Percentiles rank a stretch among this genome's conserved stretches.
Conservation (phyloP, 2,888 invertebrate genomes). For the Rhamnusium bicolor region DNA sequence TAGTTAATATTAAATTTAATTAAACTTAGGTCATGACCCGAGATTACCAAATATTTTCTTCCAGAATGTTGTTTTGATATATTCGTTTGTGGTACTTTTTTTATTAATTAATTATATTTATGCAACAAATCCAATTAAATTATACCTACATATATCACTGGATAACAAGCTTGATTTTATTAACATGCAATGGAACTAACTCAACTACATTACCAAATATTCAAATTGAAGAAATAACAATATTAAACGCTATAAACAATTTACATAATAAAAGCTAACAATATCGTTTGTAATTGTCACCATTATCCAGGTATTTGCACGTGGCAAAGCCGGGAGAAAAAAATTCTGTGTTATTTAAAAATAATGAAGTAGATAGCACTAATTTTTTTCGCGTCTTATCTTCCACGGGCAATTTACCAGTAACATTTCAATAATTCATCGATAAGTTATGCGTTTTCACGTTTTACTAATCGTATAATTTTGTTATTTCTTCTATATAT, state of each 20-base stretch:
- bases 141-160: slow-evolving; percentile 5
- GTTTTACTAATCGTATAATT: slow-evolving; percentile 34
- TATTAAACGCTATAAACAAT: slow-evolving; percentile 42
- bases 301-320: slow-evolving; percentile 16
- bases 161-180: slow-evolving; percentile 11
- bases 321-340: slow-evolving; percentile 3
- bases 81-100: not conserved
- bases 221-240: slow-evolving; percentile 52
- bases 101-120: slow-evolving; percentile 6
- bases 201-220: slow-evolving; percentile 36
- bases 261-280: slow-evolving; percentile 23
- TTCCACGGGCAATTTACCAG: not conserved
- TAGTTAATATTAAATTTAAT: slow-evolving; percentile 14
- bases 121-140: not conserved
- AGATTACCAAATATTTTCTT: slow-evolving; percentile 4
- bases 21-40: slow-evolving; percentile 6
- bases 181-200: slow-evolving; percentile 40
- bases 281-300: not conserved
- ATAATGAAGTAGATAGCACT: slow-evolving; percentile 16
- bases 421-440: not conserved
- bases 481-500: slow-evolving; percentile 55
- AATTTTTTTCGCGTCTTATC: slow-evolving; percentile 17
- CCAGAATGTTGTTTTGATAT: slow-evolving; percentile 12
- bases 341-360: slow-evolving; percentile 31
- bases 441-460: not conserved